Conservation (phyloP, 2,113 vertebrate genomes). For the Lepidothrix coronata region DNA sequence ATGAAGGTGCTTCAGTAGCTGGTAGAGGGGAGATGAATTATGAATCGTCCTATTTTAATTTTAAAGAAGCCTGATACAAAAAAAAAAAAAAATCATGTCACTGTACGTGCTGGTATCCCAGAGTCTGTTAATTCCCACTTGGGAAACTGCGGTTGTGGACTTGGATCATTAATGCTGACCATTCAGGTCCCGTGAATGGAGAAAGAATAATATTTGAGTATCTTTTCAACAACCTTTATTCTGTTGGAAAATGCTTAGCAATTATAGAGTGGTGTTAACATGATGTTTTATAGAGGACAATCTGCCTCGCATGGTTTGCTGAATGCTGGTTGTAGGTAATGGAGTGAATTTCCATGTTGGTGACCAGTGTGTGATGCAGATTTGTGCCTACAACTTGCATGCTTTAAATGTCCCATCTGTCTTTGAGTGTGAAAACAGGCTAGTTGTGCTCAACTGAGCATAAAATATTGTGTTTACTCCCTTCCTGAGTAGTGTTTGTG, state of each 20-base stretch:
- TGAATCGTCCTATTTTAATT: not conserved
- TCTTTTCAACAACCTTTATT: not conserved
- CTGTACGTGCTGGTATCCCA: not conserved
- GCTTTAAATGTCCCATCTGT: not conserved
- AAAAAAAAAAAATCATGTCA: not conserved
- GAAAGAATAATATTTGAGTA: not conserved
- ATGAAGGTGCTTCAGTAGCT: not conserved
- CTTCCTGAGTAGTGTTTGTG: not conserved
- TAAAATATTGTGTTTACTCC: conserved; percentile 16
- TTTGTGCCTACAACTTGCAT: not conserved
- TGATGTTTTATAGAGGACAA: not conserved
- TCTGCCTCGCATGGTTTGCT: not conserved
- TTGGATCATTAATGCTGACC: not conserved
- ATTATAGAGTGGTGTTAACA: not conserved
- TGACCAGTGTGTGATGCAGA: not conserved
- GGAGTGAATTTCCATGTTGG: not conserved
- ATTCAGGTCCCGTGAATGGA: not conserved
- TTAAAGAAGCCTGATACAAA: not conserved
- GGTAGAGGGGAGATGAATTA: not conserved
- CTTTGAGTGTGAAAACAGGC: not conserved
- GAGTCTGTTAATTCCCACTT: not conserved
- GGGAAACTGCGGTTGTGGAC: not conserved
- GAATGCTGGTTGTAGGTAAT: not conserved
- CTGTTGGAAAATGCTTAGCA: not conserved
- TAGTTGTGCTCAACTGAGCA: conserved; percentile 25